Base-by-base conservation (phyloP, 1,140 invertebrate genomes). In the Drosophila teissieri region DNA sequence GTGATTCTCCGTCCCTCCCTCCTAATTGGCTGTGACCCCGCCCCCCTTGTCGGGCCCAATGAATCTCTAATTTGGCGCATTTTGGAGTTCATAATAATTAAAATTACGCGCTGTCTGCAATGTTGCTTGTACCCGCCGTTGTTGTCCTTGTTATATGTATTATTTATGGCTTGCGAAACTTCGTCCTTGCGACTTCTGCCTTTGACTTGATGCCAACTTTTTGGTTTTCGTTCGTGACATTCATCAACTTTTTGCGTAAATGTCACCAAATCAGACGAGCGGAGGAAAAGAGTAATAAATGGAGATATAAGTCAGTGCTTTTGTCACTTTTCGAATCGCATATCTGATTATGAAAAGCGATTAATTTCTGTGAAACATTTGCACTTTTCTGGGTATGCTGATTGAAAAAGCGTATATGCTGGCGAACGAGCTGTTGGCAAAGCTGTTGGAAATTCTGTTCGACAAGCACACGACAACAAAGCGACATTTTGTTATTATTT, bases 71-170 rank as follows among this genome's bases (percentile, higher is more conserved):
- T 88, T 88, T 88, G 81, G 75, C 61, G 68, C 79, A 72, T 78
- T 82, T 78, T 57, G 45, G 73, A 82, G 68, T 81, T 86, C 83
- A 88, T 89, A 76, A 88, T 88, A 88, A 88, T 88, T 88, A 88
- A 88, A 88, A 88, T 89, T 83, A 88, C 64, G 78, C 82, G 63
- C 51, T 69, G 68, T 52, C 82, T 77, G 75, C 82, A 85, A 67
- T 85, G 84, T 78, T 78, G 70, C 49, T 74, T 76, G 48, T 58
- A 58, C 34, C 55, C 46, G 48, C 57, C 55, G 58, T 77, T 78
- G 62, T 73, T 69, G 39, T 58, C 36, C 72, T 72, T 84, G 80
- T 80, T 85, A 74, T 81, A 81, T 85, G 78, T 72, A 74, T 78
- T 85, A 86, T 86, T 85, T 85, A 86, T 81, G 46, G 73, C 54